These are phyloP conservation scores for Drosophila setosimentum DNA, from an alignment of 2,888 invertebrate species.

Conservation along the genomic window DNA sequence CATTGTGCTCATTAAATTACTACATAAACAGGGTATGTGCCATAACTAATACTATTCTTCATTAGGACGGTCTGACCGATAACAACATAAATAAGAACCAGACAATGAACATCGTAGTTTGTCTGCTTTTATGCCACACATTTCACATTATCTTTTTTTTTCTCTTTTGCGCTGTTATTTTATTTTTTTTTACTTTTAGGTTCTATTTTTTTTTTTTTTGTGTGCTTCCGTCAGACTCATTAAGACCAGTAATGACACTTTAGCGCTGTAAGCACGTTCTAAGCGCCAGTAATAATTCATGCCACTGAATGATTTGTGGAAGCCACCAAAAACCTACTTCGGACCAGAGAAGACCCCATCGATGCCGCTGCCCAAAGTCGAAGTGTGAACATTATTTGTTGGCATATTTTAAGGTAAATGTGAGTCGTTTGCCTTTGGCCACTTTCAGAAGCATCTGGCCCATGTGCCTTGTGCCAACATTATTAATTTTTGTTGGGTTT, in stretches of 20 bases:
- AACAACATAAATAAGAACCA: conserved; percentile 72
- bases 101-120: conserved; percentile 67
- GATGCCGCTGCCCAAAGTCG: conserved; percentile 44
- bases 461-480: conserved; percentile 10
- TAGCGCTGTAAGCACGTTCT: conserved; percentile 79
- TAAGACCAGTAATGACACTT: conserved; percentile 79
- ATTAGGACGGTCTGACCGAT: conserved; percentile 53
- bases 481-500: conserved; percentile 7
- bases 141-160: conserved; percentile 44
- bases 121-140: conserved; percentile 57
- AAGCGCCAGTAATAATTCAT: conserved; percentile 80
- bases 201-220: conserved; percentile 3
- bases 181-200: neutral
- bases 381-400: conserved; percentile 75
- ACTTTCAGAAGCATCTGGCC: conserved; percentile 43
- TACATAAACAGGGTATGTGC: conserved; percentile 27
- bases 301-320: conserved; percentile 83
- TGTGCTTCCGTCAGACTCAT: conserved; percentile 65
- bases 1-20: neutral
- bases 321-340: conserved; percentile 37
- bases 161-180: conserved; percentile 13
- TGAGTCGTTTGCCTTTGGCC: conserved; percentile 20
- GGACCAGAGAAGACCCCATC: conserved; percentile 39
- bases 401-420: conserved; percentile 62
- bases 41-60: conserved; percentile 64